Evolutionary conservation across 2,888 invertebrate species (phyloP), one percentile per base, ranked within the genome.

Genomic region (Digitonthophagus gazella): DNA sequence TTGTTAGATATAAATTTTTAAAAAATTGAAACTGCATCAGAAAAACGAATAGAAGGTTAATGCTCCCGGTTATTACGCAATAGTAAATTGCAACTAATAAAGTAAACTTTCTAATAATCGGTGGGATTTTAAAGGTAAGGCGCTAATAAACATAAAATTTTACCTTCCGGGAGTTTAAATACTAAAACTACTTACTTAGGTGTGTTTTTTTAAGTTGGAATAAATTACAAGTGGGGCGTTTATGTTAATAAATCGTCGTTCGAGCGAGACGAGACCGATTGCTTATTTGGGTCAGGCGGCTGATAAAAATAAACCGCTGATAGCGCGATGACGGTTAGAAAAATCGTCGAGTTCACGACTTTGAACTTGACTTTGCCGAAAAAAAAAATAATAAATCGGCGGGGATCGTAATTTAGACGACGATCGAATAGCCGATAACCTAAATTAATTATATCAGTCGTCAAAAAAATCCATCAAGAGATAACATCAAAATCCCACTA

Each of bases 281-380:
- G 18, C 20, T 61, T 61, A 61, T 61, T 61, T 61, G 61, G 61
- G 61, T 61, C 61, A 61, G 19, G n/a, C 28, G 28, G 18, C 61
- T 18, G n/a, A 18, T 61, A 61, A 61, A 61, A 61, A 61, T 61
- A 61, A 18, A 61, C 61, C 18, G 61, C 61, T n/a, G 61, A 61
- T 61, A 18, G 16, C 28, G 28, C 28, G 28, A 44, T 44, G 28
- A 44, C 28, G 28, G 28, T 44, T 16, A 67, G 58, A 44, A 58
- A 28, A 58, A 28, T 15, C 44, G 58, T 58, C 57, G 18, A 58
- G 67, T 61, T 58, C 67, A 67, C 44, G 67, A 28, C 61, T 67
- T 67, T 67, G 67, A 67, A 67, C 67, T 67, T 67, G 67, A 67
- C 67, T 66, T 57, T 67, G 58, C 67, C 67, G 58, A 67, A 67